Evolutionary conservation across 2,797 vertebrate species (phyloP), one percentile per base, ranked within the genome.

Genomic region (Triplophysa bombifrons): DNA sequence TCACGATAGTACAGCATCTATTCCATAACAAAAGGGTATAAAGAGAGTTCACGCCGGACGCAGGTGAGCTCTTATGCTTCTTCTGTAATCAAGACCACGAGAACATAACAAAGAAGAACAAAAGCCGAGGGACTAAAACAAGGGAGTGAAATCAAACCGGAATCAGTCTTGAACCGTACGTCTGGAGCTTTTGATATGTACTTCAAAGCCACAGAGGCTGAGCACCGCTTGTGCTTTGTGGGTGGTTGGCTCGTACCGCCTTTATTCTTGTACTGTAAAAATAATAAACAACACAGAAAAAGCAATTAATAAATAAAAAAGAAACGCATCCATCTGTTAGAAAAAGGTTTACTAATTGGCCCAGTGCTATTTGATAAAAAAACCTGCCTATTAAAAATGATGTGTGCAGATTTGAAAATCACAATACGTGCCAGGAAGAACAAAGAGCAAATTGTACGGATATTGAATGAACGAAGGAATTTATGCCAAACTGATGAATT

Each of bases 161-260:
- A 72, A 74, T 84, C 75, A 72, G 74, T 51, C 78, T 55, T 79
- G 66, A 89, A 88, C 85, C 87, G 85, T 85, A 81, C 85, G 84
- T 87, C 88, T 89, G 82, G 84, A 77, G 85, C 88, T 91, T 80
- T 92, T 90, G 88, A 91, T 87, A 87, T 84, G 0, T 50, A 91
- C 88, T 91, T 93, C 89, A 91, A 91, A 92, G 90, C 80, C 60
- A 1, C 60, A 16, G 70, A 83, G 83, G 64, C 80, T 88, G 86
- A 90, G 88, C 86, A 85, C 88, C 81, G 85, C 85, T 88, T 80
- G 55, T 83, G 87, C 84, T 89, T 85, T 84, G 89, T 91, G 87
- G 88, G 90, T 76, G 86, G 78, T 81, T 86, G 83, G 83, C 85
- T 90, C 86, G 85, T 83, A 84, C 86, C 85, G 84, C 85, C 85